Evolutionary conservation across 1,140 invertebrate genomes (phyloP).

Genomic region (Adoxophyes honmai): DNA sequence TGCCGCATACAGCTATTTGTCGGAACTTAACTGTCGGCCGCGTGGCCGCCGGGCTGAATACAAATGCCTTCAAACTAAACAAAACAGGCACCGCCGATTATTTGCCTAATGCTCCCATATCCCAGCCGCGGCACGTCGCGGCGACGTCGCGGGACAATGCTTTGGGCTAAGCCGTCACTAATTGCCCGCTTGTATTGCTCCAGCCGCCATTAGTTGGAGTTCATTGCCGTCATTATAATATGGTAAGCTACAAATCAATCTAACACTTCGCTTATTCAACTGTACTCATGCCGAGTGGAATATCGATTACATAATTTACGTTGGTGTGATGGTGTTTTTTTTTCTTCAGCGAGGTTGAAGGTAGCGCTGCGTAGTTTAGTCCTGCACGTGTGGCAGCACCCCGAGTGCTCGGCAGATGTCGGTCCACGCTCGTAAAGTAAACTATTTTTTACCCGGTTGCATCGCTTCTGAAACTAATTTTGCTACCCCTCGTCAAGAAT

Average conservation of each 20-base stretch:
- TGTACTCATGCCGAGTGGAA: too few relatives aligned
- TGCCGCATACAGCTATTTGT: constrained; percentile 40
- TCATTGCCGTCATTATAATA: too few relatives aligned
- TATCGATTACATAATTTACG: too few relatives aligned
- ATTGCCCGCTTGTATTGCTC: background rate
- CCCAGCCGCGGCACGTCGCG: constrained; percentile 31
- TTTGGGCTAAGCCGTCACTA: background rate
- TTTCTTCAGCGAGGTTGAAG: background rate
- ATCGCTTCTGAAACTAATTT: background rate
- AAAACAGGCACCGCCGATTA: constrained; percentile 27
- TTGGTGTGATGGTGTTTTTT: background rate
- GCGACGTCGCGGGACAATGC: constrained; percentile 23
- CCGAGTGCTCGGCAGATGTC: background rate
- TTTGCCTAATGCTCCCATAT: constrained; percentile 39
- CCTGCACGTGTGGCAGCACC: background rate
- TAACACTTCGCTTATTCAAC: too few relatives aligned
- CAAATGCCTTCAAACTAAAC: constrained; percentile 40
- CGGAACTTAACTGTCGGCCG: constrained; percentile 48
- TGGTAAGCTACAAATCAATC: too few relatives aligned
- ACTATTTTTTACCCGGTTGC: background rate
- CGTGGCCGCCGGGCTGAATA: constrained; percentile 36
- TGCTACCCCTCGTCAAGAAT: background rate
- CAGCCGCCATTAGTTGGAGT: too few relatives aligned
- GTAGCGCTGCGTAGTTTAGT: background rate
- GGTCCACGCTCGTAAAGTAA: background rate